Base-by-base conservation (phyloP, 2,797 vertebrate genomes). In the Anas bahamensis region DNA sequence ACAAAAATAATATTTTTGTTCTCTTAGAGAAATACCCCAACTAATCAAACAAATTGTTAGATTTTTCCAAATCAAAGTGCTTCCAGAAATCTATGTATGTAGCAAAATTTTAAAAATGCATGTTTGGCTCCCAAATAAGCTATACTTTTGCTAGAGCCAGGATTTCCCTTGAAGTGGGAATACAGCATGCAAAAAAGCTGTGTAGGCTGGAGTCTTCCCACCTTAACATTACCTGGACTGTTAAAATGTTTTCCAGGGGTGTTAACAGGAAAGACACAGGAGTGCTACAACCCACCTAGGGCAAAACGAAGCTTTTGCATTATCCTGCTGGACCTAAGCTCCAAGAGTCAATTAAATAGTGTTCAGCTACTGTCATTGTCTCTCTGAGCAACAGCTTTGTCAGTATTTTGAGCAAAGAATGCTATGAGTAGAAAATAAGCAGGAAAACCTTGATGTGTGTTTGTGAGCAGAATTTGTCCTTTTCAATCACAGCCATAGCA, bases 381-480 rank as follows among this genome's bases (percentile, higher is more conserved):
- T 90, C 33, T 53, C 21, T 59, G 69, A 88, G 37, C 13, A 74
- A 59, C 8, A 60, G 9, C 41, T 90, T 70, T 92, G 42, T 57
- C 60, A 39, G 28, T 29, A 73, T 66, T 90, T 83, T 56, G 35
- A 63, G 39, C 0, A 68, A 79, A 66, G 83, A 69, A 60, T 5
- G 6, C 18, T n/a, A 33, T 87, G 63, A 65, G 55, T 41, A 68
- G 19, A 41, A 90, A 94, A 87, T 41, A 63, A 71, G 59, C 83
- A 9, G 65, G 73, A 83, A 92, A 89, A 93, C 19, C 23, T 66
- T 66, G 46, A 90, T 28, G 13, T 80, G 63, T 41, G 31, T 60
- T 87, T 76, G 39, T 72, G 52, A 75, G 33, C 28, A 86, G 59
- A 83, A 81, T 83, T 81, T 92, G 70, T 94, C 86, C 73, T 89